Evolutionary conservation across 2,888 invertebrate genomes (phyloP), one percentile per base, ranked within the genome.

Genomic region (Latrodectus hesperus): DNA sequence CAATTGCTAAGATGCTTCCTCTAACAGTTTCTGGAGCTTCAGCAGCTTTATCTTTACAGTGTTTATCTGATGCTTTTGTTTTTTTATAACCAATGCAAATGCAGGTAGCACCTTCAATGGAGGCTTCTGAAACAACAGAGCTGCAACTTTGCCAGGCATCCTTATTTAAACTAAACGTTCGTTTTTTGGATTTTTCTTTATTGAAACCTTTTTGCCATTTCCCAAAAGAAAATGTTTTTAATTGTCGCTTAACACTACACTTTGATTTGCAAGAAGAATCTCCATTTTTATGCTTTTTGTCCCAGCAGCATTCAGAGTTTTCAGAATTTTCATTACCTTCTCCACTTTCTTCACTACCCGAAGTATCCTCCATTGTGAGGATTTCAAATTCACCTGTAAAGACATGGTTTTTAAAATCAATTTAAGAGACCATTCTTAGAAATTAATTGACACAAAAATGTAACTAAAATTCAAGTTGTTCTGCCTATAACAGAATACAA

Each of bases 11-110:
- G 22, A 67, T 65, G n/a, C 65, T 65, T 38, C 77, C 77, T 16
- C 77, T 71, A 5, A 64, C 53, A 10, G 65, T 64, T 14, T 80
- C 86, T 26, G 55, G 49, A 0, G 72, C 73, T 8, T 60, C 64
- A 53, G 78, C 12, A 9, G 49, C n/a, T 17, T 26, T 68, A 51
- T 78, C 49, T 12, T 17, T 70, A 55, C 52, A 26, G 71, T 73
- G 68, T 51, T 68, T 73, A 1, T 78, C 78, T 16, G 76, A 65
- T 38, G 77, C 90, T 77, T 94, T 94, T 2, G 93, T 95, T 95
- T 94, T 93, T n/a, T 94, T 91, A 92, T 95, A 95, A 5, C 95
- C 94, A 0, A 95, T 95, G 91, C 95, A 95, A 17, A 95, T 94
- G 91, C 95, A 95, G 93, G 93, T 80, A 17, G 81, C 84, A 70